These are phyloP conservation scores for Cairina moschata DNA, from an alignment of 2,113 vertebrate genomes.

Conservation along the genomic window DNA sequence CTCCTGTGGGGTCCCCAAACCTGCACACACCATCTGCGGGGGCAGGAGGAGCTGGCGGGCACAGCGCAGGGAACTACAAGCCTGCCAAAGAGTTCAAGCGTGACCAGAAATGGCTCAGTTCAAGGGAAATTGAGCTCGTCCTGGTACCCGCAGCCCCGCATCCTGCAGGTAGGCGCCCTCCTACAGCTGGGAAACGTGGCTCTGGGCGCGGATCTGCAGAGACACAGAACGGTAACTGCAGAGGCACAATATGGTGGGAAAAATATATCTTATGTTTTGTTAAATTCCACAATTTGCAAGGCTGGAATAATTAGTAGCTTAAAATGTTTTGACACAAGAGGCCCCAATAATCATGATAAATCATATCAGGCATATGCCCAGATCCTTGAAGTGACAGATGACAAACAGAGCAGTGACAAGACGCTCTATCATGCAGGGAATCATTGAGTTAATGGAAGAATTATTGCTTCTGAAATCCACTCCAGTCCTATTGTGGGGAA, in stretches of 20 bases:
- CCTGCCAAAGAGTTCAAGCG: too few relatives aligned
- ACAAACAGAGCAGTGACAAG: constrained; percentile 83
- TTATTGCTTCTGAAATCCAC: constrained; percentile 83
- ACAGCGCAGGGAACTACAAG: background rate
- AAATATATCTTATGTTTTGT: constrained; percentile 49
- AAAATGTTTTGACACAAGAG: constrained; percentile 76
- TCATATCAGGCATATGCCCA: constrained; percentile 79
- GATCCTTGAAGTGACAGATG: constrained; percentile 84
- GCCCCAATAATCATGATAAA: constrained; percentile 75
- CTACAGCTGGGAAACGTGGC: fast-evolving
- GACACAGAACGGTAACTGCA: background rate
- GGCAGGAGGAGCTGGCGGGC: background rate
- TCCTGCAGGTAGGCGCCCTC: background rate
- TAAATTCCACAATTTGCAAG: constrained; percentile 75
- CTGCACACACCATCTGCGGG: fast-evolving
- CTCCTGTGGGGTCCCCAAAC: background rate
- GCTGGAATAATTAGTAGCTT: constrained; percentile 78
- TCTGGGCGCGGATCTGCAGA: background rate
- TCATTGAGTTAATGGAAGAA: constrained; percentile 85
- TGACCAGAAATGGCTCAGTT: fast-evolving
- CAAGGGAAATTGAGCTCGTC: background rate
- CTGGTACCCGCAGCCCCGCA: background rate
- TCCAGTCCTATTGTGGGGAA: constrained; percentile 80
- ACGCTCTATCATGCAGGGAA: constrained; percentile 72
- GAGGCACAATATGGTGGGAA: background rate